These are phyloP conservation scores for Clarias gariepinus DNA, from an alignment of 2,113 vertebrate species.

Conservation along the genomic window DNA sequence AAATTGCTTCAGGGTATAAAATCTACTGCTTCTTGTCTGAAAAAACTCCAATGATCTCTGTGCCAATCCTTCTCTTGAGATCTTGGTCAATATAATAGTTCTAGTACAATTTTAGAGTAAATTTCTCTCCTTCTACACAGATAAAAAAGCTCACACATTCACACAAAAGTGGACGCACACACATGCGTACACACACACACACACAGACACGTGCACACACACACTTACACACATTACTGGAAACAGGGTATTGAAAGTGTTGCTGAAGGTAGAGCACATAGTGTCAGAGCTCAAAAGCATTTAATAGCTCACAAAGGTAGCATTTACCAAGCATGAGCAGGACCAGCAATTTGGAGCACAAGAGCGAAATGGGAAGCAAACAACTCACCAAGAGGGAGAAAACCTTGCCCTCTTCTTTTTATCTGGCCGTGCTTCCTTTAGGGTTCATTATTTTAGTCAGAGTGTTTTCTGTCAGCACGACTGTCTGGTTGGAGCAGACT, in stretches of 20 bases:
- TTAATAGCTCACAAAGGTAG: constrained; percentile 36
- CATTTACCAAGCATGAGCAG: constrained; percentile 19
- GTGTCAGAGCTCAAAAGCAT: constrained; percentile 36
- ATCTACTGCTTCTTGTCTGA: constrained; percentile 30
- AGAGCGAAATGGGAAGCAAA: background rate
- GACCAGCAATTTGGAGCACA: constrained; percentile 27
- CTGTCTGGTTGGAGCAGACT: constrained; percentile 7
- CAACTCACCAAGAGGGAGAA: constrained; percentile 28
- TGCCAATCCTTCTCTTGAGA: constrained; percentile 25
- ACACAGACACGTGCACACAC: constrained; percentile 17
- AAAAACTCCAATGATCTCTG: constrained; percentile 18
- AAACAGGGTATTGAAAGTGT: constrained; percentile 15
- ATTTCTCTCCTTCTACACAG: constrained; percentile 43
- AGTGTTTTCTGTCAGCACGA: constrained; percentile 1
- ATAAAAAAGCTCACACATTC: constrained; percentile 27
- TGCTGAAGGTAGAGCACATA: constrained; percentile 1
- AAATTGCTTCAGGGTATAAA: constrained; percentile 31
- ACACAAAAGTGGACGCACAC: constrained; percentile 23
- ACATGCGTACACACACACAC: constrained; percentile 31
- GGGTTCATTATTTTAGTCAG: constrained; percentile 25
- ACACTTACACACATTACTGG: constrained; percentile 8
- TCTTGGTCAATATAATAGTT: constrained; percentile 41
- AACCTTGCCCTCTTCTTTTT: constrained; percentile 10
- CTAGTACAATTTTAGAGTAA: constrained; percentile 42
- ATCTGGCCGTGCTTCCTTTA: constrained; percentile 25